Evolutionary conservation across 2,888 invertebrate genomes (phyloP).

Genomic region (Anorthoa munda): DNA sequence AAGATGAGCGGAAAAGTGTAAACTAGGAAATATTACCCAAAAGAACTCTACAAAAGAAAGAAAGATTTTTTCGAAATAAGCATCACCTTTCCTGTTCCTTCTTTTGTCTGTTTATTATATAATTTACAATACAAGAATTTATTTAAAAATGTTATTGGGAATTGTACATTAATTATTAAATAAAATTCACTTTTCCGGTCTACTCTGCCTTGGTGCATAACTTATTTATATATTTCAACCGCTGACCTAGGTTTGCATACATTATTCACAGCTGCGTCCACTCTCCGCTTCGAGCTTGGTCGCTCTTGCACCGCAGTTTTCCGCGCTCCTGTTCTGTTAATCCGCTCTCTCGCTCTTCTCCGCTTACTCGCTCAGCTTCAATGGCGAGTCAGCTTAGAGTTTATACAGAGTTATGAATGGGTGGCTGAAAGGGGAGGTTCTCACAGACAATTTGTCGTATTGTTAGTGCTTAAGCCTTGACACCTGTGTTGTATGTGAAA

Average conservation of each 20-base stretch:
- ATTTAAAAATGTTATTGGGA: too few relatives aligned
- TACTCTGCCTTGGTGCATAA: too few relatives aligned
- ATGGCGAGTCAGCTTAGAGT: not conserved
- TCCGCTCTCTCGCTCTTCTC: not conserved
- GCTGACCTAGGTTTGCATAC: not conserved
- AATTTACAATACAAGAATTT: too few relatives aligned
- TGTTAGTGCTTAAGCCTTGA: conserved; percentile 43
- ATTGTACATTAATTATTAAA: too few relatives aligned
- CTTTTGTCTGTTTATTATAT: too few relatives aligned
- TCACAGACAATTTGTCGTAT: conserved; percentile 43
- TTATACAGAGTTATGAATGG: conserved; percentile 33
- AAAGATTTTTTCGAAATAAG: too few relatives aligned
- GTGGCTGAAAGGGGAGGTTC: conserved; percentile 21
- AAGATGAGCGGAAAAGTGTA: not conserved
- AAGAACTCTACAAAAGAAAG: not conserved
- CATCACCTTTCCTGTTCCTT: not conserved
- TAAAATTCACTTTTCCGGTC: not conserved
- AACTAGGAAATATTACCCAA: not conserved
- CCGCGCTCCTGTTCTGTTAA: too few relatives aligned
- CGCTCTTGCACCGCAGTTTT: not conserved
- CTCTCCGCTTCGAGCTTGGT: not conserved
- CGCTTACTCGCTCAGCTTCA: not conserved
- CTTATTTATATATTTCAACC: conserved; percentile 1
- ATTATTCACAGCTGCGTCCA: not conserved
- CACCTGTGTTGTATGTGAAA: conserved; percentile 36